A percentile compares a stretch with the other conserved stretches of the same genome.
These are phyloP conservation scores for Aspidoscelis tigris DNA, from an alignment of 2,113 vertebrate species.

Conservation along the genomic window DNA sequence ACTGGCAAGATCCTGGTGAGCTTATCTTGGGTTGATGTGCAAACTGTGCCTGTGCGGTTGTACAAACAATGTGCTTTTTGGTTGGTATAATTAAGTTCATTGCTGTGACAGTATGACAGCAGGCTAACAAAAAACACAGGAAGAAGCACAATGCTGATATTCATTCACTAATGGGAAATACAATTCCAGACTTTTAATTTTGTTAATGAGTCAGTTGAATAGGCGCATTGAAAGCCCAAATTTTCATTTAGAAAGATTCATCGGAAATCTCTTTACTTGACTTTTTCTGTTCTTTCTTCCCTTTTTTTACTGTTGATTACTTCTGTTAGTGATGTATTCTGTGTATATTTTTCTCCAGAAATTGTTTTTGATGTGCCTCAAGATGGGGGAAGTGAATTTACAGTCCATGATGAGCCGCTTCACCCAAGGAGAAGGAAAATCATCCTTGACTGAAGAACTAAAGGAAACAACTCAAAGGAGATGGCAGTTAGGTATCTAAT, in stretches of 20 bases:
- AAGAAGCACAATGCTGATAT: not conserved
- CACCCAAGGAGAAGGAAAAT: slow-evolving; percentile 50
- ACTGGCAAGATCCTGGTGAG: too few species aligned
- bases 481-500: slow-evolving; percentile 5
- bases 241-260: slow-evolving; percentile 15
- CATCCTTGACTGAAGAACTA: slow-evolving; percentile 21
- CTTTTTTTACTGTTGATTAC: not conserved
- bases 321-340: not conserved
- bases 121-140: not conserved
- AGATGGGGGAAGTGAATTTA: slow-evolving; percentile 71
- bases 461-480: slow-evolving; percentile 17
- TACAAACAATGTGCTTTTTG: not conserved
- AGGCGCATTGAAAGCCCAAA: accelerated
- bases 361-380: slow-evolving; percentile 75
- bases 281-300: not conserved
- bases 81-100: not conserved
- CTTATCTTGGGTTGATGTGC: not conserved
- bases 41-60: not conserved
- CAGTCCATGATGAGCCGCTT: slow-evolving; percentile 57
- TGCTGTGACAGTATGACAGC: not conserved
- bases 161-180: not conserved
- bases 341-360: slow-evolving; percentile 66
- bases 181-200: not conserved
- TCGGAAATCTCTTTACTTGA: not conserved
- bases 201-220: not conserved